Percentiles rank a stretch among this genome's conserved stretches.
These are phyloP conservation scores for Meloidogyne exigua DNA, from an alignment of 1,140 invertebrate species.

Conservation along the genomic window DNA sequence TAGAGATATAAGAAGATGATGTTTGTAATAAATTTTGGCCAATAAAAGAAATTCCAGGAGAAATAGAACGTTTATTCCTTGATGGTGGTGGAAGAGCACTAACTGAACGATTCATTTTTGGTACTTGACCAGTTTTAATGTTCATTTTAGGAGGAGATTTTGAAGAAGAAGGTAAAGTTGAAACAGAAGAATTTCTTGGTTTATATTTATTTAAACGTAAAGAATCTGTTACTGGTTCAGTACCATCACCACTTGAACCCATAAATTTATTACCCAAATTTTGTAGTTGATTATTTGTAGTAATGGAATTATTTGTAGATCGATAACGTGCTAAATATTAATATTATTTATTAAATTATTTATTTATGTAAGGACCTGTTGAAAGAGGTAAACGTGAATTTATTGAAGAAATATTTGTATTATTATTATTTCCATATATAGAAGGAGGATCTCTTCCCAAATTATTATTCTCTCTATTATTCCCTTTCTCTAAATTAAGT, in stretches of 20 bases:
- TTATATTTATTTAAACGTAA: conserved; percentile 23
- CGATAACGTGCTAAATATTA: conserved; percentile 22
- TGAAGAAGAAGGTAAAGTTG: not conserved
- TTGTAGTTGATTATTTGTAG: not conserved
- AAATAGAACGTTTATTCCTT: not conserved
- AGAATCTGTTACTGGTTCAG: conserved; percentile 16
- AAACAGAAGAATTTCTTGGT: conserved; percentile 12
- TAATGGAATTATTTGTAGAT: too few relatives aligned
- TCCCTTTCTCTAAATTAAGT: conserved; percentile 29
- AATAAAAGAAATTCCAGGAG: conserved; percentile 1
- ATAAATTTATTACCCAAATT: not conserved
- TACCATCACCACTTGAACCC: not conserved
- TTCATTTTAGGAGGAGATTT: not conserved
- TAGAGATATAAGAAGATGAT: conserved; percentile 25
- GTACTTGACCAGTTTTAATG: not conserved
- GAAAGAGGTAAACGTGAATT: conserved; percentile 15
- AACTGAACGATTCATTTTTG: not conserved
- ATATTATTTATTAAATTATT: not conserved
- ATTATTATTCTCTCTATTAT: not conserved
- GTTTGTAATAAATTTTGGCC: conserved; percentile 8
- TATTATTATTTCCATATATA: too few relatives aligned
- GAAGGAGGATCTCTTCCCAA: conserved; percentile 3
- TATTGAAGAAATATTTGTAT: conserved; percentile 13
- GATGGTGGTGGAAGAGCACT: not conserved
- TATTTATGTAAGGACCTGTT: not conserved